Evolutionary conservation across 2,888 invertebrate species (phyloP), one percentile per base, ranked within the genome.

Genomic region (Oegoconia quadripuncta): DNA sequence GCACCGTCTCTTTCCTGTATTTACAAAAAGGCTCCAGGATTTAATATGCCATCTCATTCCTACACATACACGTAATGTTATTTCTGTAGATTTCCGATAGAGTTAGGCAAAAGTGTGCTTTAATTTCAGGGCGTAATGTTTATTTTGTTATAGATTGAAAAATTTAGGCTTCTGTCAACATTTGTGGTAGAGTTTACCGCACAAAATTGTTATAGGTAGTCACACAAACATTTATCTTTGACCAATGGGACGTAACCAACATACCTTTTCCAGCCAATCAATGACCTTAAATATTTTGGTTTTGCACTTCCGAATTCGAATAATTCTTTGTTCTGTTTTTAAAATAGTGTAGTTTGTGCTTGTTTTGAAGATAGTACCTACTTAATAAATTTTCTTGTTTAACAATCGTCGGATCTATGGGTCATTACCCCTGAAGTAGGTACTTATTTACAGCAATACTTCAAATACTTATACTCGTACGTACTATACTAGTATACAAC

Each of bases 201-300:
- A 76, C 69, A 75, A 68, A 25, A 25, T 25, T 25, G 25, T 25
- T 25, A 25, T 76, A 71, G 74, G 74, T 76, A 76, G 73, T 74
- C 70, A 60, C 66, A 72, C 75, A 75, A 83, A 81, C 69, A 81
- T 31, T 87, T 86, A 84, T 87, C 82, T 83, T 81, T 81, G 81
- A 74, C 88, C 88, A 88, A 88, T 88, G 75, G 78, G 60, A 76
- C 70, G 72, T 70, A 68, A 66, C 74, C 71, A 59, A 54, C 52
- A 60, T n/a, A 56, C 63, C 65, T 65, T 77, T 82, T 77, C 65
- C 69, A 71, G 66, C 87, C 87, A 87, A 87, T 86, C 64, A 67
- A 70, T 62, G 66, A 50, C 56, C 58, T 58, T 50, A 58, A 61
- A 61, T 54, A 57, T 64, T 69, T 64, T 52, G 61, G 63, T 74